These are phyloP conservation scores for Bruchidius siliquastri DNA, from an alignment of 2,888 invertebrate species.

Conservation along the genomic window DNA sequence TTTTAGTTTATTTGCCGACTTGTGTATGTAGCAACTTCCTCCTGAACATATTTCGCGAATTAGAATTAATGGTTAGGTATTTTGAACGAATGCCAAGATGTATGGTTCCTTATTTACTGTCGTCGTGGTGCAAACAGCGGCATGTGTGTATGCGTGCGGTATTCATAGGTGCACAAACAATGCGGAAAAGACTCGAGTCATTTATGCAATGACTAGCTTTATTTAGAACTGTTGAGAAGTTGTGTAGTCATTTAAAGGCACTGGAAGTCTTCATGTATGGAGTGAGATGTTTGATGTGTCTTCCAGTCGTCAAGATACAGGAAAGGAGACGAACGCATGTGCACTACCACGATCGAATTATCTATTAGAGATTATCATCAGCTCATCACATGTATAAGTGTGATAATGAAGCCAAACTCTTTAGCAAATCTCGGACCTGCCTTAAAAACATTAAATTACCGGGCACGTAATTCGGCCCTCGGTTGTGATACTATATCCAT, in stretches of 20 bases:
- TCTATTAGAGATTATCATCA: too few relatives aligned
- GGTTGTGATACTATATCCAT: too few relatives aligned
- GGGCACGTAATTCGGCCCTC: too few relatives aligned
- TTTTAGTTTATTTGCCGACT: background rate
- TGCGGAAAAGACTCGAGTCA: background rate
- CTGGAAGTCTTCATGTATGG: background rate
- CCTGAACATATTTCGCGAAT: background rate
- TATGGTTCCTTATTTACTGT: background rate
- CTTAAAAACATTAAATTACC: too few relatives aligned
- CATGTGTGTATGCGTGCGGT: background rate
- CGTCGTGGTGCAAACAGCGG: background rate
- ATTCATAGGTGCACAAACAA: background rate
- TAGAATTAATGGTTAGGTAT: background rate
- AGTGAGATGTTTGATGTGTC: background rate
- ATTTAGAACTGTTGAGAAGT: background rate
- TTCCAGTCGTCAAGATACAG: too few relatives aligned
- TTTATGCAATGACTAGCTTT: background rate
- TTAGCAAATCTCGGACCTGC: too few relatives aligned
- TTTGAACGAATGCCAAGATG: background rate
- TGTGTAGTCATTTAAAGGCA: background rate
- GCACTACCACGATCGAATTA: too few relatives aligned
- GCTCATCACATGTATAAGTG: too few relatives aligned
- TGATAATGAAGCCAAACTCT: too few relatives aligned
- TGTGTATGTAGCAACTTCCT: background rate
- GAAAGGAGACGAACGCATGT: too few relatives aligned